Percentiles rank a stretch among this genome's conserved stretches.
Evolutionary conservation across 2,113 vertebrate genomes (phyloP).

Genomic region (Cygnus atratus): DNA sequence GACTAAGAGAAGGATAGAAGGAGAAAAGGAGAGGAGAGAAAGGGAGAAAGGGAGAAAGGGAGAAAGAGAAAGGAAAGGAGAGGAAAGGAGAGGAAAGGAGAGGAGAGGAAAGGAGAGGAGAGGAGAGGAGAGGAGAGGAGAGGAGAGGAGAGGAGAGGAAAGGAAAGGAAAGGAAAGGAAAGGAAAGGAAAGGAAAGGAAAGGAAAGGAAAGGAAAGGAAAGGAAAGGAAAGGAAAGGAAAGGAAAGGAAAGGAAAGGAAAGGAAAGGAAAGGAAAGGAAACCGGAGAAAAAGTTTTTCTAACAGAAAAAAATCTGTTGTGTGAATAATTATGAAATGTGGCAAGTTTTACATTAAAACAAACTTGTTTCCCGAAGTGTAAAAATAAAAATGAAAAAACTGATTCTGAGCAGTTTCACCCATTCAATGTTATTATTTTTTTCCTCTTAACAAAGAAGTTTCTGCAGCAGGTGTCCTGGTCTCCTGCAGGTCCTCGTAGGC

Average conservation of each 20-base stretch:
- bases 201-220: too few relatives aligned
- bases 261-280: too few relatives aligned
- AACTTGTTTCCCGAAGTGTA: not conserved
- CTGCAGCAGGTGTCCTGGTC: not conserved
- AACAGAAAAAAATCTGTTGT: not conserved
- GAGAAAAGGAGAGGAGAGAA: too few relatives aligned
- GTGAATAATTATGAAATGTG: not conserved
- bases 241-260: too few relatives aligned
- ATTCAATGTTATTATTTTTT: not conserved
- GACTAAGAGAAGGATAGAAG: not conserved
- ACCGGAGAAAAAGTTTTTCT: not conserved
- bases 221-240: too few relatives aligned
- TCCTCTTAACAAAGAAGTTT: not conserved
- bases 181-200: accelerated
- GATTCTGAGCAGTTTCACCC: not conserved
- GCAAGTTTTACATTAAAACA: not conserved
- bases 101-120: too few relatives aligned
- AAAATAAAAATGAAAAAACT: not conserved
- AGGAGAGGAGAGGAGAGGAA: accelerated
- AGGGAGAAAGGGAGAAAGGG: accelerated
- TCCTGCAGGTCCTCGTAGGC: not conserved
- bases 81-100: too few relatives aligned
- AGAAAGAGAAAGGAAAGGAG: too few relatives aligned
- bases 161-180: too few relatives aligned
- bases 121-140: not conserved